Evolutionary conservation across 2,113 vertebrate species (phyloP).

Genomic region (Hepsetus odoe): DNA sequence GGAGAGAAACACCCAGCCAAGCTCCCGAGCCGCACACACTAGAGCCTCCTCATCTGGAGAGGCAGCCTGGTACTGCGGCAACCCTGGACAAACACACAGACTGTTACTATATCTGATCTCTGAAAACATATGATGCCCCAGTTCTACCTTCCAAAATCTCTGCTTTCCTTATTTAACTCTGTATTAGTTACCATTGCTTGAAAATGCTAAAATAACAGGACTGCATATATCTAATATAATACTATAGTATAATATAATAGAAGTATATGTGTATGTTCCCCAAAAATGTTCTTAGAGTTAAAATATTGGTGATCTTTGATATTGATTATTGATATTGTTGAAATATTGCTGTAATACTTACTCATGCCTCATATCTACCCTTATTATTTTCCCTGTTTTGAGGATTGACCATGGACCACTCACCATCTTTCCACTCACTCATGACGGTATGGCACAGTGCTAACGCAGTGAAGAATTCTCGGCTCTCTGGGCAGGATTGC

Average conservation of each 20-base stretch:
- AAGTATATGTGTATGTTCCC: too few species aligned
- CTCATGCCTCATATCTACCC: background rate
- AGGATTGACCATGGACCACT: constrained; percentile 4
- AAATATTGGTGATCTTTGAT: too few species aligned
- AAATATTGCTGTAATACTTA: too few species aligned
- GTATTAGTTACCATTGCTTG: too few species aligned
- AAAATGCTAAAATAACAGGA: too few species aligned
- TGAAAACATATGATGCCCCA: too few species aligned
- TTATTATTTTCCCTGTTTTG: background rate
- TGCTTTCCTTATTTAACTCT: too few species aligned
- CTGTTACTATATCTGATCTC: background rate
- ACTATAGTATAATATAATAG: too few species aligned
- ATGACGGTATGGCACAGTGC: constrained; percentile 93
- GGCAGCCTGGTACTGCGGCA: constrained; percentile 86
- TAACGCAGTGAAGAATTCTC: constrained; percentile 85
- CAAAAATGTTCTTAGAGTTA: too few species aligned
- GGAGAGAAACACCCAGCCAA: constrained; percentile 87
- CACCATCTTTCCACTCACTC: constrained; percentile 82
- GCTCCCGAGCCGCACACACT: constrained; percentile 83
- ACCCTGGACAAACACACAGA: constrained; percentile 66
- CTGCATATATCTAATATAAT: too few species aligned
- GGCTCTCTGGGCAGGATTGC: constrained; percentile 59
- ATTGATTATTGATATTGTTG: too few species aligned
- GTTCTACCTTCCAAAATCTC: too few species aligned
- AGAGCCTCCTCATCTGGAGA: constrained; percentile 92